Conservation (phyloP, 2,888 invertebrate genomes). For the Coelopa pilipes region DNA sequence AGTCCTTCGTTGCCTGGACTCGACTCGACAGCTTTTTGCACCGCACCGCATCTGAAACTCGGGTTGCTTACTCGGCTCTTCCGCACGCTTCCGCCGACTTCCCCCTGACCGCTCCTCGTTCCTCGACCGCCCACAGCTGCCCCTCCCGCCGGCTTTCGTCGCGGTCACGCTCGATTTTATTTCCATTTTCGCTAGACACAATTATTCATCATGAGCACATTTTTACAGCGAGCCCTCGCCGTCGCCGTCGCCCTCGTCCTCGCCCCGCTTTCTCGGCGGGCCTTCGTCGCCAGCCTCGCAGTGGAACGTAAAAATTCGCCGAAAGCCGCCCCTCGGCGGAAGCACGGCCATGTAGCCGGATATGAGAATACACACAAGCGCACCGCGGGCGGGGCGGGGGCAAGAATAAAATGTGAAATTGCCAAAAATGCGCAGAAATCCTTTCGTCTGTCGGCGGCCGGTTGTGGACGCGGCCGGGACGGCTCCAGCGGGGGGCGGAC, state of each 20-base stretch:
- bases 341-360: slow-evolving; percentile 46
- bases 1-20: too few relatives aligned
- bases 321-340: slow-evolving; percentile 8
- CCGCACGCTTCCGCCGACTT: too few relatives aligned
- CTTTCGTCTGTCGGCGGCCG: slow-evolving; percentile 19
- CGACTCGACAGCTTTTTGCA: too few relatives aligned
- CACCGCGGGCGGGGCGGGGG: neutral
- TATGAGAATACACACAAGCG: slow-evolving; percentile 49
- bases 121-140: too few relatives aligned
- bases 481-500: neutral
- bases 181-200: slow-evolving; percentile 27
- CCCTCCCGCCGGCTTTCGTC: too few relatives aligned
- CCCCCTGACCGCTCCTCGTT: too few relatives aligned
- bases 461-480: neutral
- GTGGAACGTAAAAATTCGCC: neutral
- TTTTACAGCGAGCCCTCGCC: neutral
- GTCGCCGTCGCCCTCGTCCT: neutral
- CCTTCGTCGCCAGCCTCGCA: neutral
- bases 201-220: slow-evolving; percentile 27
- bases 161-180: slow-evolving; percentile 7
- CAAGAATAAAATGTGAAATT: slow-evolving; percentile 21
- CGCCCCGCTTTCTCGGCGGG: too few relatives aligned
- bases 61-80: too few relatives aligned
- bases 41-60: too few relatives aligned
- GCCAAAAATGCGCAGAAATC: slow-evolving; percentile 33